Base-by-base conservation (phyloP, 2,888 invertebrate genomes). In the Stegana nigrithorax region DNA sequence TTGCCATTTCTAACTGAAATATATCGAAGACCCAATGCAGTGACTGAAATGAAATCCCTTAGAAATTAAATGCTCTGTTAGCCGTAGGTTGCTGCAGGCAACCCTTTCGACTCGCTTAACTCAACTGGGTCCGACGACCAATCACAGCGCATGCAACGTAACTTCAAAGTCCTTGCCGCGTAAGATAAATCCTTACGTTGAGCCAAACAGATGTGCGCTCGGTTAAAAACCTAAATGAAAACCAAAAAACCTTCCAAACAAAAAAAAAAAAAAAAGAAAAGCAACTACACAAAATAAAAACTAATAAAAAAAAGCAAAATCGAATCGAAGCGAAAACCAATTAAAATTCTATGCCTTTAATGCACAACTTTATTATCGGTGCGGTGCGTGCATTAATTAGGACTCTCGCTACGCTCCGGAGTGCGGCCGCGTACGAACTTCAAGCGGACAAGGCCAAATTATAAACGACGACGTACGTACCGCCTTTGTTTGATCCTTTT, bases 331-430 rank as follows among this genome's bases (percentile, higher is more conserved):
- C 67, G 75, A 78, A 75, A 75, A 69, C 72, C 75, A 79, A 75
- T 79, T 75, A 79, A 79, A 76, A 75, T 69, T 71, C 64, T 71
- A 71, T 72, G 66, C 53, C 42, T 25, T 60, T 68, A 70, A 73
- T 73, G 68, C 70, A 70, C 75, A 79, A 73, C 73, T 79, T 79
- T 77, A 75, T 79, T 79, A 79, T 72, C 76, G 14, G 50, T 4
- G n/a, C 42, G 36, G 10, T 21, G 47, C 47, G 47, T 47, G 47
- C 25, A 47, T 47, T 47, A 23, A 47, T 47, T 47, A 23, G 47
- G 23, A 47, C 47, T 23, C 17, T 47, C 8, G 12, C n/a, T 39
- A n/a, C n/a, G n/a, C n/a, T n/a, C n/a, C n/a, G n/a, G n/a, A n/a
- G n/a, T n/a, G n/a, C n/a, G n/a, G n/a, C n/a, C n/a, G n/a, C n/a